Conservation (phyloP, 2,888 invertebrate genomes). For the Troilus luridus region DNA sequence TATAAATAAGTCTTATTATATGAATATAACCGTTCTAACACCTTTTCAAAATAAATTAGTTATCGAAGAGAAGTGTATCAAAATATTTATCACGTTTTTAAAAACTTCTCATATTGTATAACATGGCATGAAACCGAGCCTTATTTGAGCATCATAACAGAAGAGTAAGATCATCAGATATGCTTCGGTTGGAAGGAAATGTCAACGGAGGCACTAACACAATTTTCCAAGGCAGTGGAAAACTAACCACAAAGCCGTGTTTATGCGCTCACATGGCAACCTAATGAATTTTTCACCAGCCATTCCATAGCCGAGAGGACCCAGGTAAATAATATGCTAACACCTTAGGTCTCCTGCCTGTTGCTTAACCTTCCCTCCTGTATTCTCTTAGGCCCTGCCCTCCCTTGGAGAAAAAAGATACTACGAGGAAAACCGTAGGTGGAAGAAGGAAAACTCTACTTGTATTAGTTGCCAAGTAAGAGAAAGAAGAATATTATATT, state of each 20-base stretch:
- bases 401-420: background rate
- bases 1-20: too few relatives aligned
- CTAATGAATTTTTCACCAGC: constrained; percentile 29
- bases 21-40: too few relatives aligned
- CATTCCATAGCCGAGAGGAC: background rate
- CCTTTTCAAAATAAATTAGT: too few relatives aligned
- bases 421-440: background rate
- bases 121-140: background rate
- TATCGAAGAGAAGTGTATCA: too few relatives aligned
- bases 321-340: constrained; percentile 27
- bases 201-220: background rate
- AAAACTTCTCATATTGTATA: too few relatives aligned
- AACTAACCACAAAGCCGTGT: constrained; percentile 17
- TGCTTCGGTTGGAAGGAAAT: background rate
- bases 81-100: too few relatives aligned
- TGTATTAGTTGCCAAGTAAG: background rate
- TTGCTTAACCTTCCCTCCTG: background rate
- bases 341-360: background rate
- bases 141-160: background rate
- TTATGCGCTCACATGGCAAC: constrained; percentile 22
- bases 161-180: background rate
- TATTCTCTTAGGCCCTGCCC: background rate
- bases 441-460: background rate
- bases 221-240: background rate
- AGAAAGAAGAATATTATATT: background rate